These are phyloP conservation scores for Oceanites oceanicus DNA, from an alignment of 2,113 vertebrate species.

Conservation along the genomic window DNA sequence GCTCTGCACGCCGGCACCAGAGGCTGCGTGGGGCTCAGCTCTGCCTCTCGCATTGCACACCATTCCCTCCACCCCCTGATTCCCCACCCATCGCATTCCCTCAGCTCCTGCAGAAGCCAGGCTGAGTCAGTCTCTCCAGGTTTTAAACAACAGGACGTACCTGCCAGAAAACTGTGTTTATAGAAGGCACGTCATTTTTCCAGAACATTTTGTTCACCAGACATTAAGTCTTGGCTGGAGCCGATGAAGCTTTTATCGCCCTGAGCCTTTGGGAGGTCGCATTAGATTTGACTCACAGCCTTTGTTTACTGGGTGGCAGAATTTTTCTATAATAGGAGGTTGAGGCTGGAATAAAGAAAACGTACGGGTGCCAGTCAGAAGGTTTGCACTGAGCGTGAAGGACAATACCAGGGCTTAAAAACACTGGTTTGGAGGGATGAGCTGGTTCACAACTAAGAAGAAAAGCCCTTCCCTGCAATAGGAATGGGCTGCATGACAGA, in stretches of 20 bases:
- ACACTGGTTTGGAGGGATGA: rapidly evolving
- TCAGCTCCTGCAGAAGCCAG: not conserved
- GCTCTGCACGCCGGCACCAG: rapidly evolving
- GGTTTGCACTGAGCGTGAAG: not conserved
- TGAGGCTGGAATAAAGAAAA: not conserved
- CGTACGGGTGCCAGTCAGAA: not conserved
- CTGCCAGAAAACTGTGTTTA: not conserved
- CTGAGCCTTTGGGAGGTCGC: not conserved
- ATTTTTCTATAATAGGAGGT: not conserved
- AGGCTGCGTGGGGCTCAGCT: rapidly evolving
- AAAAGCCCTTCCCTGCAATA: not conserved
- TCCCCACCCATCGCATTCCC: not conserved
- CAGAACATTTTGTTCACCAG: not conserved
- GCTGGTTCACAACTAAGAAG: not conserved
- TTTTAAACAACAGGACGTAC: not conserved
- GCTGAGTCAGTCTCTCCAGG: not conserved
- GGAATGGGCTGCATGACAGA: not conserved
- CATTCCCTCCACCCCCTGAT: not conserved
- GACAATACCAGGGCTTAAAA: not conserved
- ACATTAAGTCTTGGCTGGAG: not conserved
- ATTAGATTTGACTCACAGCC: not conserved
- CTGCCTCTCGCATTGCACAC: rapidly evolving
- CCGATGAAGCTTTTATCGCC: not conserved
- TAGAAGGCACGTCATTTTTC: not conserved
- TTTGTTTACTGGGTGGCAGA: not conserved